phyloP scores from a whole-genome alignment of 2,888 invertebrate species.

The Cordilura impudica region DNA sequence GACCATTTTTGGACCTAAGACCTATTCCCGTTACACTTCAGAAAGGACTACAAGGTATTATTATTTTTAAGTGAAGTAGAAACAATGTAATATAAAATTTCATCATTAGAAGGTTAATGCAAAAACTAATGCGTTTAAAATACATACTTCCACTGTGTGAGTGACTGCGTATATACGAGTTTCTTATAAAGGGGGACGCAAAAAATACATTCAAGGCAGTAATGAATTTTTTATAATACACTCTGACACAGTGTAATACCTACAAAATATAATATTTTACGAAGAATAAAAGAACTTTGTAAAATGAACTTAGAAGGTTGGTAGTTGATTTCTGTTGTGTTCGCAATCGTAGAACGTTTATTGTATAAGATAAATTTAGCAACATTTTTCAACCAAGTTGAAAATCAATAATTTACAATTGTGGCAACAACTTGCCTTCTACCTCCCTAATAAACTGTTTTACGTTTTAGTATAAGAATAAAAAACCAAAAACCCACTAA shows the following conservation, averaged over 20 bases:
- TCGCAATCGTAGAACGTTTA: slow-evolving; percentile 10
- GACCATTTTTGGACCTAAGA: too few species aligned
- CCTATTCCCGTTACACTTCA: too few species aligned
- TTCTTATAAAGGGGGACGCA: background rate
- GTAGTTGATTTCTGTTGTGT: slow-evolving; percentile 20
- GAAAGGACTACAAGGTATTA: too few species aligned
- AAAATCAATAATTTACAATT: slow-evolving; percentile 59
- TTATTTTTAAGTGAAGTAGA: too few species aligned
- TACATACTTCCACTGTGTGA: background rate
- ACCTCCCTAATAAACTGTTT: background rate
- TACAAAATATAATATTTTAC: slow-evolving; percentile 27
- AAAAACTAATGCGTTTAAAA: slow-evolving; percentile 20
- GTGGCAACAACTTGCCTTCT: background rate
- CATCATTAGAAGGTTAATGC: background rate
- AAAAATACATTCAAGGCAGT: background rate
- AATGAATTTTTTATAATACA: slow-evolving; percentile 54
- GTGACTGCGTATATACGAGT: background rate
- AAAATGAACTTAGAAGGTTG: slow-evolving; percentile 43
- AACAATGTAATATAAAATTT: too few species aligned
- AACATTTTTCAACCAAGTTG: slow-evolving; percentile 41
- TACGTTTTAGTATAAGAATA: background rate
- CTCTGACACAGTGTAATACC: slow-evolving; percentile 36
- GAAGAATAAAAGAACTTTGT: slow-evolving; percentile 15
- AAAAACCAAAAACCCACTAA: slow-evolving; percentile 2
- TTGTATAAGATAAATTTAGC: slow-evolving; percentile 40